Percentiles rank a stretch among this genome's conserved stretches.
Conservation (phyloP, 2,888 invertebrate genomes). For the Netelia virgata region DNA sequence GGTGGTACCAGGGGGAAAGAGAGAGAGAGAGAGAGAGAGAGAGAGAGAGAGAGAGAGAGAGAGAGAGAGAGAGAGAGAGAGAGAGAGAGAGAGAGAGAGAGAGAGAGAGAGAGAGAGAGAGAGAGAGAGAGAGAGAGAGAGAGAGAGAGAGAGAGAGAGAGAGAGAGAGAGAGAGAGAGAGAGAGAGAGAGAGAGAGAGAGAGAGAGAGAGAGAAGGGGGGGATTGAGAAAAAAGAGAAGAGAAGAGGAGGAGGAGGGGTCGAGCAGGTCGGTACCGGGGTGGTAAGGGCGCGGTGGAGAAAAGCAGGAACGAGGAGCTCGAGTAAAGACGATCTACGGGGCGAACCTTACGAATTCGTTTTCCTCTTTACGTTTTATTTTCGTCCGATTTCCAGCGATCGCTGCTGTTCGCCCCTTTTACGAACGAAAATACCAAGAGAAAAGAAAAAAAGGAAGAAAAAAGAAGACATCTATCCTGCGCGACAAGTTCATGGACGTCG, state of each 20-base stretch:
- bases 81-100: no score
- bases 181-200: no score
- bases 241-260: slow-evolving; percentile 29
- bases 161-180: no score
- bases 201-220: no score
- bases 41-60: no score
- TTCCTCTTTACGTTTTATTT: slow-evolving; percentile 36
- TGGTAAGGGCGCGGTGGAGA: slow-evolving; percentile 66
- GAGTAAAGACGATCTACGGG: slow-evolving; percentile 53
- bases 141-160: no score
- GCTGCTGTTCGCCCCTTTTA: not conserved
- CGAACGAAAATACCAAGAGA: not conserved
- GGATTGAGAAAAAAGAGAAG: slow-evolving; percentile 49
- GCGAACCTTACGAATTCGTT: slow-evolving; percentile 47
- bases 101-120: no score
- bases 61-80: no score
- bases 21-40: slow-evolving; percentile 18
- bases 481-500: slow-evolving; percentile 35
- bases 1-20: slow-evolving; percentile 59
- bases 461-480: no score
- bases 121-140: no score
- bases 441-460: no score
- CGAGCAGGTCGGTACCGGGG: slow-evolving; percentile 70
- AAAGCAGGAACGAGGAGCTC: slow-evolving; percentile 32
- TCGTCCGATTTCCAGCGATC: not conserved